Evolutionary conservation across 1,140 invertebrate genomes (phyloP).

Genomic region (Muscidifurax raptorellus): DNA sequence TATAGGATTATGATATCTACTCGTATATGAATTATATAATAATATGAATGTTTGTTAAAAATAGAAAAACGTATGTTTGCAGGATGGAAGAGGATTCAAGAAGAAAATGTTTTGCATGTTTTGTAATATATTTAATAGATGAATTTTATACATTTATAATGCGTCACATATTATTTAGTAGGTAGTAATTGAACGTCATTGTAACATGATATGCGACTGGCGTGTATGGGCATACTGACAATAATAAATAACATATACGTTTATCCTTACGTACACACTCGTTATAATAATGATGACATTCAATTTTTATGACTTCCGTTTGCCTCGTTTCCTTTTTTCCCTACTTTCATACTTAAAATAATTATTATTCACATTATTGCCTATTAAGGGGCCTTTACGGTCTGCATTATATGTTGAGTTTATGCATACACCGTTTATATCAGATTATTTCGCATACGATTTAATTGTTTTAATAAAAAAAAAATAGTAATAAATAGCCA

Average conservation of each 20-base stretch:
- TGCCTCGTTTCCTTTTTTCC: slow-evolving; percentile 24
- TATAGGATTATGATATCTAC: background rate
- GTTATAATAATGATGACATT: slow-evolving; percentile 55
- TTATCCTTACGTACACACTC: slow-evolving; percentile 46
- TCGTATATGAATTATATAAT: background rate
- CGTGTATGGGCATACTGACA: slow-evolving; percentile 59
- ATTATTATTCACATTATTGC: slow-evolving; percentile 56
- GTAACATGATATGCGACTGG: slow-evolving; percentile 69
- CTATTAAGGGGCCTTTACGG: slow-evolving; percentile 22
- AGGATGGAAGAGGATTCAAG: slow-evolving; percentile 21
- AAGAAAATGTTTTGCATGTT: slow-evolving; percentile 39
- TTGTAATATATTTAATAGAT: slow-evolving; percentile 70
- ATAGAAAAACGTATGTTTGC: slow-evolving; percentile 17
- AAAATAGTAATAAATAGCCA: no score
- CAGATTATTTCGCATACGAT: no score
- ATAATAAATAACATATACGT: slow-evolving; percentile 65
- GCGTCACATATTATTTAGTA: slow-evolving; percentile 57
- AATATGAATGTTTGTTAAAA: background rate
- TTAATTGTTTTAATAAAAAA: no score
- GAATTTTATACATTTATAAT: slow-evolving; percentile 73
- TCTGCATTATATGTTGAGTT: no score
- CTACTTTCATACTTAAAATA: slow-evolving; percentile 47
- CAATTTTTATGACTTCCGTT: slow-evolving; percentile 39
- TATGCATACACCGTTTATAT: no score
- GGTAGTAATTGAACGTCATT: slow-evolving; percentile 63